Conservation (phyloP, 2,888 invertebrate species). For the Choristoneura rosaceana region DNA sequence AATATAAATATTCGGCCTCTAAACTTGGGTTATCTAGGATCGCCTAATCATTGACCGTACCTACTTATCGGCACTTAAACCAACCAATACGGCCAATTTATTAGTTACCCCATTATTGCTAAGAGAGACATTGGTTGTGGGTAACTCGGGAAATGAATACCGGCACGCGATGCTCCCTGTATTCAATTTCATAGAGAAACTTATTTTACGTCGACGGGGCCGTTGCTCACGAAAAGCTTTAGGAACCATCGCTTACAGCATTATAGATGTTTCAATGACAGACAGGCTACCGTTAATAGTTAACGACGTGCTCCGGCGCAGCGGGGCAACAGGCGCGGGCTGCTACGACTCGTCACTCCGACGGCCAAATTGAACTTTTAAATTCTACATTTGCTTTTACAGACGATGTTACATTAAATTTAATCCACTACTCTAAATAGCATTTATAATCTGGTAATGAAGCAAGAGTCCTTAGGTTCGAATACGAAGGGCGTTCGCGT, state of each 20-base stretch:
- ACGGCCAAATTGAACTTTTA: too few relatives aligned
- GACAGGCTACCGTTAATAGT: slow-evolving; percentile 27
- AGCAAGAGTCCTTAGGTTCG: too few relatives aligned
- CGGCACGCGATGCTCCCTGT: slow-evolving; percentile 70
- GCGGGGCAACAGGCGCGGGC: background rate
- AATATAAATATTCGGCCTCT: slow-evolving; percentile 58
- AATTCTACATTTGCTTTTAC: too few relatives aligned
- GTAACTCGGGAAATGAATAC: slow-evolving; percentile 65
- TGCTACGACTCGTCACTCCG: too few relatives aligned
- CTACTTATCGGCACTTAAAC: slow-evolving; percentile 65
- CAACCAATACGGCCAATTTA: slow-evolving; percentile 72
- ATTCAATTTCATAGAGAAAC: slow-evolving; percentile 81
- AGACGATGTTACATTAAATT: too few relatives aligned
- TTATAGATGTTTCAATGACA: slow-evolving; percentile 26
- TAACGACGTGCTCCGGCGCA: slow-evolving; percentile 17
- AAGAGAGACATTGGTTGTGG: slow-evolving; percentile 74
- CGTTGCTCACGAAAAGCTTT: slow-evolving; percentile 67
- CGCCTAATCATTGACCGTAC: slow-evolving; percentile 56
- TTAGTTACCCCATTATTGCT: slow-evolving; percentile 67
- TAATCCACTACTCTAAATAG: too few relatives aligned
- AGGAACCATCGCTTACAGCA: slow-evolving; percentile 62
- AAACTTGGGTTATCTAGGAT: slow-evolving; percentile 69
- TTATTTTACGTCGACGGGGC: slow-evolving; percentile 70
- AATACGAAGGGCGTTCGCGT: too few relatives aligned
- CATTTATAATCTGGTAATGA: too few relatives aligned